Evolutionary conservation across 2,113 vertebrate species (phyloP), one percentile per base, ranked within the genome.

Genomic region (Corythoichthys haematopterus): DNA sequence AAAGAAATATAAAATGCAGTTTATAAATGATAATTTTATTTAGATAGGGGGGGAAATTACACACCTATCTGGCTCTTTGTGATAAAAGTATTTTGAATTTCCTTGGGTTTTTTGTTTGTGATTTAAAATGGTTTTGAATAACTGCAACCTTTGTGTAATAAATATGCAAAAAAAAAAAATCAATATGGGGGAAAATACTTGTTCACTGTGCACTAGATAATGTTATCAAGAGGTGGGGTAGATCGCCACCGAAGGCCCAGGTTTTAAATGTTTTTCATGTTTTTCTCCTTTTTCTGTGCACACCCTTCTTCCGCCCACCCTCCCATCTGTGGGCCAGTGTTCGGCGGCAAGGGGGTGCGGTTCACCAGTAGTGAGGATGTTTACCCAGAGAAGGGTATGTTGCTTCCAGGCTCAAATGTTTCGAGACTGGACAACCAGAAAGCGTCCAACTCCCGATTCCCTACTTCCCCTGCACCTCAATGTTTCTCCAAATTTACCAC

Each of bases 341-440:
- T 98, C 93, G 93, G 92, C 94, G 97, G 96, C 89, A 97, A 96
- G 93, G 97, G 97, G 87, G 92, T 97, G 94, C 95, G 97, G 91
- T 98, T 96, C 94, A 97, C 95, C 90, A 94, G 94, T 96, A 98
- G 95, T 93, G 97, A 99, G 94, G 96, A 99, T 90, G 93, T 94
- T 93, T 98, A 94, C 95, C 97, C 97, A 89, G 96, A 98, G 75
- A 98, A 98, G 97, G 97, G 97, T 99, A 98, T 77, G 96, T 99
- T 88, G 55, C 81, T 77, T 69, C 78, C 66, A 74, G 87, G 84
- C 73, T 78, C 64, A 80, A 71, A 62, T 52, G 36, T 62, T 72
- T 85, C 87, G 83, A 87, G 77, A 82, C 73, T 80, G 82, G 82
- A 79, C 63, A 63, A 77, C 74, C 86, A 90, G 51, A 75, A 74